phyloP scores from a whole-genome alignment of 2,888 invertebrate genomes.

The Chouioia cunea region DNA sequence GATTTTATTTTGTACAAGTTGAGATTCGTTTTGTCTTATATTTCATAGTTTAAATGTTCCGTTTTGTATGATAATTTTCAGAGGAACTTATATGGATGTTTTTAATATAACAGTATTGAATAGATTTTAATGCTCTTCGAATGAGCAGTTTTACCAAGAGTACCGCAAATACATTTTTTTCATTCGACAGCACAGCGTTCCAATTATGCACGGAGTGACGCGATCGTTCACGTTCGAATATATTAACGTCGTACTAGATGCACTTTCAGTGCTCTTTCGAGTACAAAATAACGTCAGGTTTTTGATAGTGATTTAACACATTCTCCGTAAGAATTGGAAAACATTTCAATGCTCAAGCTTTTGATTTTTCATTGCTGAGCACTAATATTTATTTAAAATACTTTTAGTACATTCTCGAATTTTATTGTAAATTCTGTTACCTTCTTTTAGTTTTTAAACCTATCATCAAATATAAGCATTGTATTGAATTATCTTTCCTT shows the following conservation, averaged over 20 bases:
- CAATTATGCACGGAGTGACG: slow-evolving; percentile 36
- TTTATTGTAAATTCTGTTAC: too few species aligned
- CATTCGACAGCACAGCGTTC: slow-evolving; percentile 33
- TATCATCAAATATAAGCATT: neutral
- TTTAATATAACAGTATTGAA: slow-evolving; percentile 22
- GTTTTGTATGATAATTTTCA: slow-evolving; percentile 3
- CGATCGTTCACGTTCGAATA: slow-evolving; percentile 29
- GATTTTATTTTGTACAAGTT: too few species aligned
- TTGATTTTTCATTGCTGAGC: slow-evolving; percentile 22
- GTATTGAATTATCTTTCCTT: slow-evolving; percentile 15
- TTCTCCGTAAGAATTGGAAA: slow-evolving; percentile 15
- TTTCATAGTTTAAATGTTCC: too few species aligned
- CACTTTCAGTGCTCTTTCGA: slow-evolving; percentile 22
- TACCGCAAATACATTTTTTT: slow-evolving; percentile 30
- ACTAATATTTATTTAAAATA: slow-evolving; percentile 18
- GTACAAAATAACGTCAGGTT: slow-evolving; percentile 32
- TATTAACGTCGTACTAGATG: slow-evolving; percentile 28
- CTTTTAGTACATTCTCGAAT: slow-evolving; percentile 2
- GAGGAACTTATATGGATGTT: slow-evolving; percentile 38
- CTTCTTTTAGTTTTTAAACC: neutral
- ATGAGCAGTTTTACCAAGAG: slow-evolving; percentile 33
- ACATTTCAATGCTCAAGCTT: slow-evolving; percentile 26
- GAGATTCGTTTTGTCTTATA: too few species aligned
- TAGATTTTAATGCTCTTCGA: slow-evolving; percentile 32
- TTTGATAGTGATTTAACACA: slow-evolving; percentile 40